phyloP scores from a whole-genome alignment of 2,888 invertebrate genomes.

The Acanthosoma haemorrhoidale region DNA sequence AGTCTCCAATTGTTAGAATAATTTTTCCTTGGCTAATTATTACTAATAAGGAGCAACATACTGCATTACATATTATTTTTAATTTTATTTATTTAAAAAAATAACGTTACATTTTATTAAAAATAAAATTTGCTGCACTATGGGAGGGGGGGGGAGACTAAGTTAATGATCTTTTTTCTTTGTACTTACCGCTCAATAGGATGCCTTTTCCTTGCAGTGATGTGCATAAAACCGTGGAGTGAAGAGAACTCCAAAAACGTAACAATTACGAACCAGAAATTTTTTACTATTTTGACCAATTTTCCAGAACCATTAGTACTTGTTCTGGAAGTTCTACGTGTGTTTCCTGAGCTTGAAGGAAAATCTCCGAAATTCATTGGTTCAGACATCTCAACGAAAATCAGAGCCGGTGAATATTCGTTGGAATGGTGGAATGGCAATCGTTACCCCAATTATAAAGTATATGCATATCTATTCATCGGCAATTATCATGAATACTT shows the following conservation, averaged over 20 bases:
- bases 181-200: constrained; percentile 50
- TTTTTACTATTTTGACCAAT: not conserved
- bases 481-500: not conserved
- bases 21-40: not conserved
- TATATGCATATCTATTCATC: not conserved
- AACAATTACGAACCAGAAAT: not conserved
- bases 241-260: constrained; percentile 45
- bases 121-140: no score
- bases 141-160: no score
- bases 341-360: not conserved
- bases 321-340: not conserved
- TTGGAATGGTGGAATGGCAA: no score
- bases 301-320: no score
- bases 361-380: not conserved
- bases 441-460: not conserved
- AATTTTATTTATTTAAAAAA: no score
- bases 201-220: constrained; percentile 50
- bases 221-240: constrained; percentile 54
- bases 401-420: not conserved
- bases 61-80: not conserved
- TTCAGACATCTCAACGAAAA: not conserved
- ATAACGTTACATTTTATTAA: no score
- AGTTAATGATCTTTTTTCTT: no score
- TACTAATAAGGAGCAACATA: not conserved
- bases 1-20: not conserved